Conservation (phyloP, 2,113 vertebrate species). For the Spermophilus dauricus region DNA sequence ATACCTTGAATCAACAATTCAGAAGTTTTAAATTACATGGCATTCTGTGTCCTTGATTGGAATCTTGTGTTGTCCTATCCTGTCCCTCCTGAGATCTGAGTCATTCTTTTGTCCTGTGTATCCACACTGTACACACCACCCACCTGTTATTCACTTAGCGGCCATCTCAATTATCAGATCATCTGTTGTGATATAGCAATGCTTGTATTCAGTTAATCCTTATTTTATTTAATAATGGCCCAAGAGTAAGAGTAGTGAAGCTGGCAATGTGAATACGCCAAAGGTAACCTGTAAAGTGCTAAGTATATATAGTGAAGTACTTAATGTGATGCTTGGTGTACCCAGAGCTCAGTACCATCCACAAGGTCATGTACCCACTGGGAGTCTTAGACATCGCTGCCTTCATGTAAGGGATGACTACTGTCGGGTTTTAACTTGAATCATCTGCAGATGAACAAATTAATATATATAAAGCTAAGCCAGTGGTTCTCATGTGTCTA, state of each 20-base stretch:
- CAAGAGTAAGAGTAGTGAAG: neutral
- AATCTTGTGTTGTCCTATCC: neutral
- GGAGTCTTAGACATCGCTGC: neutral
- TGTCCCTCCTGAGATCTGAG: neutral
- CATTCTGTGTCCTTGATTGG: neutral
- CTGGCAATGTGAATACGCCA: neutral
- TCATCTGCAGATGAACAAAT: neutral
- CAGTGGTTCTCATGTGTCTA: no score
- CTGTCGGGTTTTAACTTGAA: neutral
- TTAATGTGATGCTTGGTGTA: neutral
- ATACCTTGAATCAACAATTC: neutral
- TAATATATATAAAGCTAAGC: neutral
- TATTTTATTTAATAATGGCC: neutral
- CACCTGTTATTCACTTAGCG: neutral
- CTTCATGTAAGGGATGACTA: neutral
- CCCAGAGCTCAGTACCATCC: neutral
- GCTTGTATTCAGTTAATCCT: neutral
- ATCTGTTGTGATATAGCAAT: neutral
- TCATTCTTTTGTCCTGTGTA: neutral
- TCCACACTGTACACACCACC: no score
- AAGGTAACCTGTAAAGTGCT: neutral
- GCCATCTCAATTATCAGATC: no score
- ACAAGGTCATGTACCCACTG: neutral
- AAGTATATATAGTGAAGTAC: neutral
- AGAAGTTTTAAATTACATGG: neutral